Conservation (phyloP, 2,797 vertebrate genomes). For the Gymnopithys bicolor region DNA sequence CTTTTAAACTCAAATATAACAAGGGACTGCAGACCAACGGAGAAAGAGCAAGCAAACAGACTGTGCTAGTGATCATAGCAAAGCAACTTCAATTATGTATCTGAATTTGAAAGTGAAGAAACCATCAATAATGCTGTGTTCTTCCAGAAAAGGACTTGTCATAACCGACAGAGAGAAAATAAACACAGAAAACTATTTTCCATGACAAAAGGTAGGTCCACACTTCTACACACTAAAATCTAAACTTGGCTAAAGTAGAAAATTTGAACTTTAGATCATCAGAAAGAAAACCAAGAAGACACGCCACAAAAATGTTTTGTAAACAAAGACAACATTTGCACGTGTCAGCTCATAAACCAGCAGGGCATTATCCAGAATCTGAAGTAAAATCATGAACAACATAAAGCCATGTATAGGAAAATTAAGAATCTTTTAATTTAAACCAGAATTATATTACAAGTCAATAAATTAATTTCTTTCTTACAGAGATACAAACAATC, state of each 20-base stretch:
- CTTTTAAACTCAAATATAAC: background rate
- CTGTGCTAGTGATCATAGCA: background rate
- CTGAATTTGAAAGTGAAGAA: background rate
- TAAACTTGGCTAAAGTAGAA: background rate
- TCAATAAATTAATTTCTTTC: background rate
- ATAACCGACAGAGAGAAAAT: background rate
- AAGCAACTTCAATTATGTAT: background rate
- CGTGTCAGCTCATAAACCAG: background rate
- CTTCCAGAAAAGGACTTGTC: background rate
- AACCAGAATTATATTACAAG: background rate
- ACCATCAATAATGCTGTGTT: background rate
- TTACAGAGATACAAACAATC: background rate
- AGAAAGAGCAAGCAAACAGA: background rate
- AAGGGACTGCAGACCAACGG: background rate
- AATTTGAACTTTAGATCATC: background rate
- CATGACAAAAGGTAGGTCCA: background rate
- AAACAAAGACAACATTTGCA: background rate
- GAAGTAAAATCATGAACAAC: background rate
- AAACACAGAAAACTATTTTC: background rate
- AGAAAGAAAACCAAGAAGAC: background rate
- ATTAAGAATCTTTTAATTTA: background rate
- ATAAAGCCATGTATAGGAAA: background rate
- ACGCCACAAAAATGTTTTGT: background rate
- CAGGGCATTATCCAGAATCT: background rate
- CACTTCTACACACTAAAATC: background rate